Evolutionary conservation across 2,113 vertebrate genomes (phyloP), one percentile per base, ranked within the genome.

Genomic region (Notothenia coriiceps): DNA sequence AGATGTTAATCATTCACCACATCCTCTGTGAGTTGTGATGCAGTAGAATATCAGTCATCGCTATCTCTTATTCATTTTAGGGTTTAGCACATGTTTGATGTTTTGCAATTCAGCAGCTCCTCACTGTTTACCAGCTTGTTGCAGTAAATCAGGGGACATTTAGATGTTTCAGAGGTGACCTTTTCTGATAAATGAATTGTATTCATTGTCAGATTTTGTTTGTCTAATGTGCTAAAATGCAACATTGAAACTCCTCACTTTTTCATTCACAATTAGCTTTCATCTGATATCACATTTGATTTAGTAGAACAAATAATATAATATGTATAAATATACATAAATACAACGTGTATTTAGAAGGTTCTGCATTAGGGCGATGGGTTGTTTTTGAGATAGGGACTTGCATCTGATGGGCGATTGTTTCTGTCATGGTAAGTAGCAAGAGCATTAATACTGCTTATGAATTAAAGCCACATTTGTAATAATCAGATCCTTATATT

Each of bases 11-110:
- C 8, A 40, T 56, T 72, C 29, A 78, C 69, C 77, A 57, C 67
- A 77, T 84, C 84, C 82, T 76, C 6, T 49, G 49, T 44, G 40
- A 35, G 40, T n/a, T 66, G 25, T 33, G 10, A 73, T 22, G 14
- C 40, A 50, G 17, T 15, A 33, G 29, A 55, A 22, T 3, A 50
- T 47, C 40, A 4, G 1, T 1, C 0, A 2, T 61, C 29, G 6
- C 9, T 29, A 17, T 54, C 22, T 29, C 12, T 57, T 47, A 12
- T 4, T 46, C 12, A 11, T 11, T 46, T 25, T 40, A 40, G 35
- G 35, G 35, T 40, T 59, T 20, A 63, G 0, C 20, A 6, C 0
- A 40, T 40, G 35, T 40, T 40, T 40, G 35, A 7, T 7, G 35
- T 40, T 40, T 40, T 40, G 35, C 35, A 40, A 40, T 40, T 6